Conservation (phyloP, 64 coral and sea anemone genomes). For the Stichodactyla helianthus region DNA sequence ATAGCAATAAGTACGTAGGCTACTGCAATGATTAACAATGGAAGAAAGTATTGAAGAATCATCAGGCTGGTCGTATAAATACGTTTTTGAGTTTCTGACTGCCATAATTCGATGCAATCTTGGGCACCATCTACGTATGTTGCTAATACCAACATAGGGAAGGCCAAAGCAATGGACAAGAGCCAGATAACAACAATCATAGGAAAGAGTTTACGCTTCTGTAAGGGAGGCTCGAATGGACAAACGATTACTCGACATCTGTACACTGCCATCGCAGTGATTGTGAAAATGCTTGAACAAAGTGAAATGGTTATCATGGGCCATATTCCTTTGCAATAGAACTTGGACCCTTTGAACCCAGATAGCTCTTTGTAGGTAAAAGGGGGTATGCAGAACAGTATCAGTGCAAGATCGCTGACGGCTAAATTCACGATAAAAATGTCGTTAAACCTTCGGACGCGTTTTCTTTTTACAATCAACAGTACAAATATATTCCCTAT, state of each 20-base stretch:
- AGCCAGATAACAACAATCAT: constrained; percentile 69
- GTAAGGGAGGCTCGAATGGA: constrained; percentile 63
- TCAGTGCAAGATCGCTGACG: constrained; percentile 58
- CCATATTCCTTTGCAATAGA: constrained; percentile 86
- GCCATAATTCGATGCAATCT: constrained; percentile 46
- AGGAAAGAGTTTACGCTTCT: constrained; percentile 32
- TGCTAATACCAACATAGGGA: constrained; percentile 63
- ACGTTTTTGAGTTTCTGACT: neutral
- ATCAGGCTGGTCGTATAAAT: constrained; percentile 32
- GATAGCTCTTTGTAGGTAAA: constrained; percentile 56
- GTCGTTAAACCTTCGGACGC: constrained; percentile 56
- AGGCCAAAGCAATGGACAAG: constrained; percentile 40
- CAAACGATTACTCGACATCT: constrained; percentile 64
- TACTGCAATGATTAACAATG: constrained; percentile 48
- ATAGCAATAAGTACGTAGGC: constrained; percentile 60
- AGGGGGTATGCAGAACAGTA: constrained; percentile 56
- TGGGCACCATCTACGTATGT: constrained; percentile 9
- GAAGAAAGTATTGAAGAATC: constrained; percentile 44
- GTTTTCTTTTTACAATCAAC: constrained; percentile 57
- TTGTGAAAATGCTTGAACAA: constrained; percentile 73
- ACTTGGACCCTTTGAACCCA: constrained; percentile 30
- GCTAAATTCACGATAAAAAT: constrained; percentile 71
- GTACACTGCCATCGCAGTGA: constrained; percentile 75
- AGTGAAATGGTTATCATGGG: constrained; percentile 69
- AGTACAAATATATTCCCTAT: constrained; percentile 74